These are phyloP conservation scores for Hedya salicella DNA, from an alignment of 2,888 invertebrate species.

Conservation along the genomic window DNA sequence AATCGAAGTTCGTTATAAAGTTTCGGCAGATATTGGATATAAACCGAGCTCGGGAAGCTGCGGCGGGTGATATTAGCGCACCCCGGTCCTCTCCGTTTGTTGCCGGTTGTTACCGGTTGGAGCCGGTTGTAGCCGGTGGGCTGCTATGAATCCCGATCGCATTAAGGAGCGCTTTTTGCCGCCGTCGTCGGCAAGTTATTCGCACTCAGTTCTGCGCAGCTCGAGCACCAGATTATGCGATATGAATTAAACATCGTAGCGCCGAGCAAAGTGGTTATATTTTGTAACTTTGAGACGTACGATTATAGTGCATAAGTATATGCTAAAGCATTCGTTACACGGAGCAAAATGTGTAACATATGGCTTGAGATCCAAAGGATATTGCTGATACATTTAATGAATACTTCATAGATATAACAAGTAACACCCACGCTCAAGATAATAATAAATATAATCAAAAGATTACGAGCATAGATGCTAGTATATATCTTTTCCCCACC, in stretches of 20 bases:
- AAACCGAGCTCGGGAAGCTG: no score
- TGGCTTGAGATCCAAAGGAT: no score
- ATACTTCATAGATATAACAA: no score
- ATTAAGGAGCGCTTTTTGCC: slow-evolving; percentile 33
- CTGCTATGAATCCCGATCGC: slow-evolving; percentile 25
- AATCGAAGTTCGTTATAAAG: slow-evolving; percentile 3
- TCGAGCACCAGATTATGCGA: slow-evolving; percentile 24
- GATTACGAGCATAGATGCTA: no score
- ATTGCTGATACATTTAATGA: no score
- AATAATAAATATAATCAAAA: no score
- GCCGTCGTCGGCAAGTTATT: slow-evolving; percentile 9
- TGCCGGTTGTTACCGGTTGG: no score
- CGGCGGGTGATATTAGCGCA: no score
- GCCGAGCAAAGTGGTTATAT: slow-evolving; percentile 18
- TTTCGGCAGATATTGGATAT: slow-evolving; percentile 1
- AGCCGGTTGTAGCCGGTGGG: background rate
- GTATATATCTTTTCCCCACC: no score
- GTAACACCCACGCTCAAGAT: no score
- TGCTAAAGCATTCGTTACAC: background rate
- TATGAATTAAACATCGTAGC: slow-evolving; percentile 36
- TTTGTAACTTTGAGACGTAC: slow-evolving; percentile 6
- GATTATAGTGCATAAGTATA: slow-evolving; percentile 16
- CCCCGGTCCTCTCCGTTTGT: no score
- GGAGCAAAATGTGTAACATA: no score
- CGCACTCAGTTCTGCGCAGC: slow-evolving; percentile 2